Base-by-base conservation (phyloP, 1,140 invertebrate genomes). In the Zaprionus tsacasi region DNA sequence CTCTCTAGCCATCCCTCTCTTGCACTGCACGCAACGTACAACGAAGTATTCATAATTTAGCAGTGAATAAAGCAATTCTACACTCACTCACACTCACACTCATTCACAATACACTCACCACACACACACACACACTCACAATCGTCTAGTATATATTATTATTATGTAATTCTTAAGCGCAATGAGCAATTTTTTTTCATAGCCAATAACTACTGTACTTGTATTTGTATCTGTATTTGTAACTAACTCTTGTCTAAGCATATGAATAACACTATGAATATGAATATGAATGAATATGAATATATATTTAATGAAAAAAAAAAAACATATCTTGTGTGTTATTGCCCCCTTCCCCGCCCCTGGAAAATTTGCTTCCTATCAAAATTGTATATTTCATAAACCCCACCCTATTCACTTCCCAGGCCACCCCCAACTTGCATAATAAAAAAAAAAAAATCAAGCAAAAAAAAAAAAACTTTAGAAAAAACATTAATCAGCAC, bases 41-140 rank as follows among this genome's bases (percentile, higher is more conserved):
- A 82, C 83, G 80, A 87, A 88, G 79, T 88, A 87, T 87, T 87
- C 76, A 82, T 73, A 82, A 82, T 45, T 79, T 82, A 68, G 73
- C 82, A 75, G 74, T 45, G 63, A 21, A 21, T 54, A 55, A 52
- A 52, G 17, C 17, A 65, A 50, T 25, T 1, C 17, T 50, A 50
- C 10, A 50, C 15, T 21, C 15, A 25, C 17, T 12, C 17, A 50
- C 17, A 48, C 45, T 4, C 17, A 5, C 0, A 48, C 45, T 4
- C 17, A 5, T 0, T 30, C 27, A 30, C 0, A 30, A 45, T 7
- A 45, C 15, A 45, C n/a, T 5, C 15, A 45, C 7, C 0, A 45
- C 43, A n/a, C 38, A 40, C 38, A 43, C 40, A 43, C 38, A 40
- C 13, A 40, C 38, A 43, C 7, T 15, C n/a, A 15, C n/a, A 15